Base-by-base conservation (phyloP, 2,888 invertebrate species). In the Isotomurus palustris region DNA sequence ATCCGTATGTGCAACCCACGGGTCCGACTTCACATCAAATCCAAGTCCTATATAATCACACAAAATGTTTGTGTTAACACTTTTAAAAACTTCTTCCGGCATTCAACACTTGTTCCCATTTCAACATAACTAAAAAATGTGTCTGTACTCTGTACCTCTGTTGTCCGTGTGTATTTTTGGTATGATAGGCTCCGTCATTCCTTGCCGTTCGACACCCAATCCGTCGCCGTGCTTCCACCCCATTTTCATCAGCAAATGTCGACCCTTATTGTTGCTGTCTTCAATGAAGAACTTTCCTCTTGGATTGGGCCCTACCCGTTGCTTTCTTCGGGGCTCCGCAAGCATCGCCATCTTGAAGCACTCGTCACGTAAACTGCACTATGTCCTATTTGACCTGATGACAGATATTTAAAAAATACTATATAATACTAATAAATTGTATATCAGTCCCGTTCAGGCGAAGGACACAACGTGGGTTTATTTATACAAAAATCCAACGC, bases 171-270 rank as follows among this genome's bases (percentile, higher is more conserved):
- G 60, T 10, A 67, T 56, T 58, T 67, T 69, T 1, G 67, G 67
- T 25, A 53, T 53, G 25, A 69, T 58, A 1, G 69, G 66, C 22
- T 58, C 60, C 21, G 36, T 61, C 38, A 67, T 67, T 45, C 69
- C 69, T 58, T 67, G 64, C 28, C 53, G 47, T 14, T 55, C 41
- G 2, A 50, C 27, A 12, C 69, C 69, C 17, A 69, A 52, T 10
- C 69, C 69, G 21, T 67, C 58, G 10, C 69, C 69, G n/a, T 44
- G 47, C 32, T 63, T 58, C 69, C 69, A 69, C 0, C 69, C 69
- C 56, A 69, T 56, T 50, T 64, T 69, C 43, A 59, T 41, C 22
- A 69, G 38, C 57, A 69, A 51, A 10, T 47, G 48, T 10, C 67
- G 44, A 1, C 69, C 69, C 22, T 44, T 21, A 50, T 69, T 69